Evolutionary conservation across 1,140 invertebrate species (phyloP).

Genomic region (Wasmannia auropunctata): DNA sequence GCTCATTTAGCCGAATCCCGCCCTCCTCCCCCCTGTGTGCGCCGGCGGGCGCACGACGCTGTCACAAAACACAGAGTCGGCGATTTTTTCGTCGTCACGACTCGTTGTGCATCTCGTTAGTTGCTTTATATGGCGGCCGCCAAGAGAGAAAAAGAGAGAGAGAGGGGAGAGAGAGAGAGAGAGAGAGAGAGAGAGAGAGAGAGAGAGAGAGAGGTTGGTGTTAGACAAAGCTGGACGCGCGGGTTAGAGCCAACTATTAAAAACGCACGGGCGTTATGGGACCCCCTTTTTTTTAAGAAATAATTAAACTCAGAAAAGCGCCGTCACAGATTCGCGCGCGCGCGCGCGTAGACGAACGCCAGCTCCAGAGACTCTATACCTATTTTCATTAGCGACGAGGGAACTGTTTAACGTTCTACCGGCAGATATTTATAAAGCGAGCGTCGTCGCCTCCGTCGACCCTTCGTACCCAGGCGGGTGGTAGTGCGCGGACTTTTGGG

Average conservation of each 20-base stretch:
- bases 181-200: too few relatives aligned
- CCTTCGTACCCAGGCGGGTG: conserved; percentile 62
- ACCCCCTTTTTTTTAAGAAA: conserved; percentile 38
- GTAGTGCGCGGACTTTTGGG: conserved; percentile 73
- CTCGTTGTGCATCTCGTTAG: conserved; percentile 46
- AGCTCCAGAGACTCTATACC: conserved; percentile 58
- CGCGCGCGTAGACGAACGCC: conserved; percentile 12
- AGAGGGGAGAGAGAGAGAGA: too few relatives aligned
- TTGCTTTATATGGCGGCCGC: conserved; percentile 19
- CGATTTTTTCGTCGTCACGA: conserved; percentile 44
- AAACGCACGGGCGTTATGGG: conserved; percentile 7
- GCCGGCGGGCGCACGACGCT: background rate
- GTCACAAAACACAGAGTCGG: conserved; percentile 46
- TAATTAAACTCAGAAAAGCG: conserved; percentile 22
- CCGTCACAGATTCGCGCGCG: conserved; percentile 16
- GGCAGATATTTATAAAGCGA: conserved; percentile 80
- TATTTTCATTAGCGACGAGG: conserved; percentile 76
- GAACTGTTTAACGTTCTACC: conserved; percentile 80
- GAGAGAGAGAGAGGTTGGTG: background rate
- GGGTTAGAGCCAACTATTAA: conserved; percentile 11
- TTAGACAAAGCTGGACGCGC: background rate
- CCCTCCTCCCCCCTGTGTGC: too few relatives aligned
- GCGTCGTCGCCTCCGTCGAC: conserved; percentile 68
- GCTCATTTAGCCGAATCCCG: conserved; percentile 52
- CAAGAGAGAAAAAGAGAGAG: too few relatives aligned